These are phyloP conservation scores for Heterodera schachtii DNA, from an alignment of 1,140 invertebrate genomes.

Conservation along the genomic window DNA sequence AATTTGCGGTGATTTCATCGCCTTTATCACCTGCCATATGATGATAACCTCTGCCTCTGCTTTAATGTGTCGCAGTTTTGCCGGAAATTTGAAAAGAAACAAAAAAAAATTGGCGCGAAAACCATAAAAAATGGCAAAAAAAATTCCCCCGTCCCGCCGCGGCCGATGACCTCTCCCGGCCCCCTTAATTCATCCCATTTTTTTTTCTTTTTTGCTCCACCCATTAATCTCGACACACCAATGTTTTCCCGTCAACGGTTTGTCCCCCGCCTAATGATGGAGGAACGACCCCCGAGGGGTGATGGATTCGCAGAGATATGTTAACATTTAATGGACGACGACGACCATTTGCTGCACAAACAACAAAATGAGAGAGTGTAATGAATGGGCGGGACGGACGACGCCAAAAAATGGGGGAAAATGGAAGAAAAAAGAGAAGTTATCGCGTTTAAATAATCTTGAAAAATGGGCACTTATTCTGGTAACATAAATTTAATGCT, in stretches of 20 bases:
- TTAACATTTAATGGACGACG: not conserved
- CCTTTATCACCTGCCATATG: too few relatives aligned
- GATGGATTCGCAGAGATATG: not conserved
- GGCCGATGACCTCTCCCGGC: not conserved
- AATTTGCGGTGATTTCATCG: too few relatives aligned
- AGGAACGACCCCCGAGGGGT: not conserved
- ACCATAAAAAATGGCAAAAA: too few relatives aligned
- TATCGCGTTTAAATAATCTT: not conserved
- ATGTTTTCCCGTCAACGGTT: not conserved
- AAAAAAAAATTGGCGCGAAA: too few relatives aligned
- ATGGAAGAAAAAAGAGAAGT: not conserved
- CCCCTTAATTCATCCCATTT: too few relatives aligned
- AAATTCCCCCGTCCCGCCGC: too few relatives aligned
- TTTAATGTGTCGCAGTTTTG: too few relatives aligned
- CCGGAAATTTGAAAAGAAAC: too few relatives aligned
- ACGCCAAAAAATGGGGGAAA: too few relatives aligned
- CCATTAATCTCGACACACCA: not conserved
- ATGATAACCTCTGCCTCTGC: too few relatives aligned
- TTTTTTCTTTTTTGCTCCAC: too few relatives aligned
- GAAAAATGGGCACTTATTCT: not conserved
- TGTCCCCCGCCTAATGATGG: not conserved
- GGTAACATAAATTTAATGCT: not conserved
- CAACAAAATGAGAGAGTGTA: not conserved
- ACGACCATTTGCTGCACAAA: not conserved
- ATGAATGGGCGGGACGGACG: not conserved